Evolutionary conservation across 2,888 invertebrate species (phyloP), one percentile per base, ranked within the genome.

Genomic region (Yponomeuta evonymella): DNA sequence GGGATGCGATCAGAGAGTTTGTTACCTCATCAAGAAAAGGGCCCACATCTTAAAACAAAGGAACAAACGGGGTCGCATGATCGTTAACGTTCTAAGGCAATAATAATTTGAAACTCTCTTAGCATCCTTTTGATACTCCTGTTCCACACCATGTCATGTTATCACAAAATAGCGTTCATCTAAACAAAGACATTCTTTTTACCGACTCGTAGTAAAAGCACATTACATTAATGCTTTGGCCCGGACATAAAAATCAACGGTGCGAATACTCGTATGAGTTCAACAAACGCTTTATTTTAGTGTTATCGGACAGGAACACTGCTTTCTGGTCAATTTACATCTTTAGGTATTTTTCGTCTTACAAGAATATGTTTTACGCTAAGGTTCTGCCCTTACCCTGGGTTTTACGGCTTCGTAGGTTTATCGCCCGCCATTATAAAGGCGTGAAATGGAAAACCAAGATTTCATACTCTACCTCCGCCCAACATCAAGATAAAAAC

Each of bases 201-300:
- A 58, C 4, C 12, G 12, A 8, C 15, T 58, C 51, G 51, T 58
- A 58, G 51, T 58, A 65, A 65, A 65, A 65, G 12, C 3, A 65
- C 33, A 29, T 84, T 79, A 81, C 81, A 79, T 81, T 84, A 87
- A 84, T 82, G 82, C 75, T 76, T 78, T 77, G 79, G 76, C 78
- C 82, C 81, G 79, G 78, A 75, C 86, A 84, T 89, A 88, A 89
- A 89, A 89, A 78, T 79, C 83, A 85, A 89, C 83, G 87, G 79
- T 78, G 80, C 78, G 78, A 77, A 78, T 73, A 70, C 79, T 77
- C 80, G 80, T 86, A 86, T 85, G 83, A 83, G 81, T 79, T 78
- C 82, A 79, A 79, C 80, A 81, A 82, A 78, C 83, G 85, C 86
- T 88, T 83, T 83, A 83, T 88, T 86, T 88, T 83, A 87, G 79